Evolutionary conservation across 2,797 vertebrate species (phyloP).

Genomic region (Apogon talboti): DNA sequence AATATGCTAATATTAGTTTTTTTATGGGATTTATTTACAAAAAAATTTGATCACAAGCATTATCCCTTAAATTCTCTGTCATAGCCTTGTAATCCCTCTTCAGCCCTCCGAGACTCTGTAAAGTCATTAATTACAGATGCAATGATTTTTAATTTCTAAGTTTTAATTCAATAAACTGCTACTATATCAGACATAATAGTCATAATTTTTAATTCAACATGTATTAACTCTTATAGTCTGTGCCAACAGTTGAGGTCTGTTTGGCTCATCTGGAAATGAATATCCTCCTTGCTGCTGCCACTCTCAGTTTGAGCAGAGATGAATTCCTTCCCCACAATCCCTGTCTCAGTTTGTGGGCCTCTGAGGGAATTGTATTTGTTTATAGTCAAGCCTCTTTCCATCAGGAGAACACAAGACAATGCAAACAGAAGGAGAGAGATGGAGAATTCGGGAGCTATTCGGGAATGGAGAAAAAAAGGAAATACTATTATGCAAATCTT

Average conservation of each 20-base stretch:
- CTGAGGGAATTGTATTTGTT: constrained; percentile 95
- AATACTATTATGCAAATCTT: constrained; percentile 98
- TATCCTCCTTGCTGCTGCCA: constrained; percentile 54
- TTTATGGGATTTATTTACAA: neutral
- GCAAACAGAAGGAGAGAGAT: constrained; percentile 54
- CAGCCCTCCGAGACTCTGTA: neutral
- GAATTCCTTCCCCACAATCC: constrained; percentile 90
- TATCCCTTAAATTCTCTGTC: neutral
- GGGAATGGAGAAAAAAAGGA: constrained; percentile 82
- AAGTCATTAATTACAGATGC: neutral
- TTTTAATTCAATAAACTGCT: constrained; percentile 4
- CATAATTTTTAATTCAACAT: constrained; percentile 15
- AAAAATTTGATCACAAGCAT: neutral
- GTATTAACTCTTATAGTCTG: constrained; percentile 16
- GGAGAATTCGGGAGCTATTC: constrained; percentile 70
- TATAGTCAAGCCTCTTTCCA: constrained; percentile 92
- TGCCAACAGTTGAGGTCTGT: constrained; percentile 32
- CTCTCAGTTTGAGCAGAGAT: constrained; percentile 88
- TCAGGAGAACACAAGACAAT: constrained; percentile 78
- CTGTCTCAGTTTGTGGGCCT: constrained; percentile 83
- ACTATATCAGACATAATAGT: neutral
- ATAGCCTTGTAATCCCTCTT: neutral
- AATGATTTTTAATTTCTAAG: neutral
- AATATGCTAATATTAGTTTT: neutral
- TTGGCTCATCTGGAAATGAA: constrained; percentile 52